Base-by-base conservation (phyloP, 2,888 invertebrate genomes). In the Andrena praecox region DNA sequence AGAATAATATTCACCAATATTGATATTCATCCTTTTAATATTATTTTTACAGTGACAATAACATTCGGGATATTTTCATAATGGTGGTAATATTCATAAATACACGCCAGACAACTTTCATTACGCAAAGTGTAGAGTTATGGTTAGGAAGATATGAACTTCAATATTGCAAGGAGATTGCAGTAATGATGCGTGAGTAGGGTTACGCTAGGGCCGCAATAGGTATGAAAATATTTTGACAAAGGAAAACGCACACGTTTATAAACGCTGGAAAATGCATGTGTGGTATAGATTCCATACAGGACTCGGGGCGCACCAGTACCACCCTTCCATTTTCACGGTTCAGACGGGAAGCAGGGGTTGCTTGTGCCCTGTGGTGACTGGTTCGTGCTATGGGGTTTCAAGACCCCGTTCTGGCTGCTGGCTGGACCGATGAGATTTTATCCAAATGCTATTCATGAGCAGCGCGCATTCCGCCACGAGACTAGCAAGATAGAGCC, bases 381-480 rank as follows among this genome's bases (percentile, higher is more conserved):
- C 84, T 82, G 85, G 71, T 77, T 59, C 71, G 63, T 70, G 70
- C 77, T 48, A 33, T 77, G 60, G 77, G 82, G 75, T 76, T 83
- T 70, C 71, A 31, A 77, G 71, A 82, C 89, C 88, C 85, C 74
- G 77, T 85, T 80, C 81, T 71, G 84, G 77, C 77, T 75, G 84
- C 63, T 80, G 83, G 84, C 80, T 89, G 87, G 77, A 87, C 89
- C 86, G 89, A 92, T 89, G 91, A 92, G 91, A 91, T 92, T 91
- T 90, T 92, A 92, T 92, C 90, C 91, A 90, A 92, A 92, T 92
- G 90, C 86, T 91, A 92, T 92, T 92, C 92, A 91, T 91, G 91
- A 92, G 85, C 54, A 70, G 67, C 82, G 74, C 78, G 85, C 78
- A 79, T 75, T 75, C 76, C 68, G 52, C 66, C 42, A 68, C 29